Base-by-base conservation (phyloP, 2,888 invertebrate genomes). In the Dilophus febrilis region DNA sequence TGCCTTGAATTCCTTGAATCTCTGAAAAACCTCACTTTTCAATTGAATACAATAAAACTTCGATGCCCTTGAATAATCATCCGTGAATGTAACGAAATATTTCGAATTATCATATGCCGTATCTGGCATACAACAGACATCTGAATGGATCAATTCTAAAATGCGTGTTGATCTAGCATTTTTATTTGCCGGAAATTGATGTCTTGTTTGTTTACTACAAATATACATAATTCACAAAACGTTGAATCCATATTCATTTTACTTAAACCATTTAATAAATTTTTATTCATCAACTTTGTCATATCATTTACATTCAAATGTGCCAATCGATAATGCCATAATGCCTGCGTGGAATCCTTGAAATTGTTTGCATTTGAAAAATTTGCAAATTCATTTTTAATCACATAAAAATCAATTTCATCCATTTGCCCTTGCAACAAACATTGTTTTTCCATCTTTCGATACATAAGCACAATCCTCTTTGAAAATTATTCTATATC, bases 181-280 rank as follows among this genome's bases (percentile, higher is more conserved):
- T 1, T 14, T 11, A 11, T 12, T 3, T 17, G 26, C 27, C 3
- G 13, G 3, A 12, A 38, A 38, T 11, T 32, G 38, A 16, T 17
- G 12, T 16, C 38, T 32, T n/a, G 13, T 38, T 14, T 42, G 35
- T 31, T 35, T 42, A 7, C 38, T 35, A 16, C 30, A 3, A 4
- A 38, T n/a, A n/a, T 17, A 35, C 35, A 35, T 13, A 34, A 16
- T 17, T 42, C 38, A 38, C 38, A 38, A 17, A 37, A 35, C 6
- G 19, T 27, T 13, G 26, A 10, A n/a, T 38, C 38, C 2, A 18
- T 33, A 33, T 32, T 26, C 4, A 38, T 14, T 14, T n/a, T n/a
- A 14, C 29, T 6, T 3, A 38, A 19, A 8, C 38, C 38, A 18
- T 38, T 8, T 3, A 32, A 22, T 30, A 30, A 30, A 3, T 30